Evolutionary conservation across 2,113 vertebrate genomes (phyloP), one percentile per base, ranked within the genome.

Genomic region (Tretioscincus oriximinensis): DNA sequence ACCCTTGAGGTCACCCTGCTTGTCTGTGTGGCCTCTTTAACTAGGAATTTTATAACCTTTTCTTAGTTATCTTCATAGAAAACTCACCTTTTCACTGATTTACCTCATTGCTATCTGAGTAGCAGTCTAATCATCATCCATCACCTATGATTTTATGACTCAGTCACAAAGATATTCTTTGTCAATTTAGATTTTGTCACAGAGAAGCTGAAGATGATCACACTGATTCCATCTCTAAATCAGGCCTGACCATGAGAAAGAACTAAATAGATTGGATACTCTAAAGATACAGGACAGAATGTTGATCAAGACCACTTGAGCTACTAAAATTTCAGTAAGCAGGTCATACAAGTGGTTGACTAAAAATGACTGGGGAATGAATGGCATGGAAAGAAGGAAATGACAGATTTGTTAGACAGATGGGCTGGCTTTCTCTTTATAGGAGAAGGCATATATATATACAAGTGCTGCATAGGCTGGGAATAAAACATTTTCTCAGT

Each of bases 371-470:
- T 47, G 73, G 54, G 31, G 73, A 81, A 81, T 81, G 73, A 76
- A n/a, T 76, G 58, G 80, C 73, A 76, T 76, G 80, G 80, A 76
- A 81, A 81, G 80, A 81, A 69, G 80, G 80, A 81, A 81, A 81
- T 81, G 80, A 81, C 80, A 81, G 80, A 81, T 81, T 81, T 81
- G 72, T 68, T 81, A 69, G 65, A 81, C 80, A 81, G 80, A 81
- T 81, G 80, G 80, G 18, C 72, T 76, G 80, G 51, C 80, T 81
- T 76, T 76, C 73, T 81, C 73, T 81, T 81, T 81, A 61, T 81
- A 81, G 73, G 66, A 76, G 64, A 58, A 58, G 54, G 54, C 18
- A 58, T 18, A 58, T 41, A 41, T 41, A 58, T 58, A 58, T 58
- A 58, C 54, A 58, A 58, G 54, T 58, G 54, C 54, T 58, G 51